These are phyloP conservation scores for Clusia tigrina DNA, from an alignment of 2,888 invertebrate species.

Conservation along the genomic window DNA sequence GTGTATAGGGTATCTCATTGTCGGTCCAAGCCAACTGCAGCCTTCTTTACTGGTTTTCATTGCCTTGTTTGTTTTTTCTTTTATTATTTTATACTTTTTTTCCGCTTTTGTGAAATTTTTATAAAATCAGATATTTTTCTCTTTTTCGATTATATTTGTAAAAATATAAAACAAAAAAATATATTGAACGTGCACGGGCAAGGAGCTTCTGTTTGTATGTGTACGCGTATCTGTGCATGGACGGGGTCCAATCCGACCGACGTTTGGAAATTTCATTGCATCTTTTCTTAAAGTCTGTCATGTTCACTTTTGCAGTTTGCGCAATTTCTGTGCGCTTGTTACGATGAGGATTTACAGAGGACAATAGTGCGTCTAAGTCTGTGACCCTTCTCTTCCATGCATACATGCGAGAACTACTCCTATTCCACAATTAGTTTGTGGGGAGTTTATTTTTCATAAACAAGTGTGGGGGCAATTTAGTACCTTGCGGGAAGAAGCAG, in stretches of 20 bases:
- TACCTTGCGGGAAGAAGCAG: constrained; percentile 14
- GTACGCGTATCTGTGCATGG: constrained; percentile 8
- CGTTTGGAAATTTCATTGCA: constrained; percentile 24
- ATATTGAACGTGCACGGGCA: too few relatives aligned
- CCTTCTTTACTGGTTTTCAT: too few relatives aligned
- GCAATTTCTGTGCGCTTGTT: constrained; percentile 63
- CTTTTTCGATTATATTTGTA: too few relatives aligned
- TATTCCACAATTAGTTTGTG: constrained; percentile 21
- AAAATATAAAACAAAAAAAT: too few relatives aligned
- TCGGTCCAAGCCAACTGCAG: too few relatives aligned
- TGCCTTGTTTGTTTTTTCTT: too few relatives aligned
- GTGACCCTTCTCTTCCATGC: background rate
- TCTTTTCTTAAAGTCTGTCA: constrained; percentile 26
- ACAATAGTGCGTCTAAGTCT: constrained; percentile 64
- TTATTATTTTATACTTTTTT: too few relatives aligned
- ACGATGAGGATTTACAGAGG: constrained; percentile 64
- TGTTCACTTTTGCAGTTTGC: constrained; percentile 52
- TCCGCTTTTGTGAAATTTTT: too few relatives aligned
- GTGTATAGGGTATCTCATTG: too few relatives aligned
- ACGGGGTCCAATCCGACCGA: constrained; percentile 19
- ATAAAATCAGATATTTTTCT: too few relatives aligned
- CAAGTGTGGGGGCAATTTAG: constrained; percentile 16
- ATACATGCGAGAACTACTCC: background rate
- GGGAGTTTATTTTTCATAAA: background rate
- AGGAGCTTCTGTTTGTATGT: too few relatives aligned